phyloP scores from a whole-genome alignment of 2,888 invertebrate genomes.

The Drosophila emarginata region DNA sequence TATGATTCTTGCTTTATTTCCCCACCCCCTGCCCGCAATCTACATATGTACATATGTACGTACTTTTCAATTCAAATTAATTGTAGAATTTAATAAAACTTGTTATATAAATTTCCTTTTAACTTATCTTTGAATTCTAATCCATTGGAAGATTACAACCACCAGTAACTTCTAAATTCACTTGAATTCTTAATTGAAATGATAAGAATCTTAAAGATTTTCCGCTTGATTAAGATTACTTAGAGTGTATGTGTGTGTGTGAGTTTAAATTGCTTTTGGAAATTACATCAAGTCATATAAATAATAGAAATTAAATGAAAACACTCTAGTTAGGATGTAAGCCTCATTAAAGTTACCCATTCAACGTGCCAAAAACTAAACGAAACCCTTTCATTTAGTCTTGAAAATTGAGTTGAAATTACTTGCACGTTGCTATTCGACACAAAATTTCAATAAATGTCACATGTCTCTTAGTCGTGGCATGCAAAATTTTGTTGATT shows the following conservation, averaged over 20 bases:
- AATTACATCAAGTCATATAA: conserved; percentile 5
- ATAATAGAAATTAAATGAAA: conserved; percentile 8
- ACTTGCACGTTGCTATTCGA: conserved; percentile 32
- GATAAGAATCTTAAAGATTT: conserved; percentile 1
- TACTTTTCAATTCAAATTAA: too few species aligned
- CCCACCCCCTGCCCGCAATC: too few species aligned
- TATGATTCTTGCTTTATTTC: too few species aligned
- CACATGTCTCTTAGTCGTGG: conserved; percentile 51
- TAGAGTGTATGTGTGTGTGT: background rate
- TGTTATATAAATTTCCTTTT: too few species aligned
- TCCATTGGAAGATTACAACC: background rate
- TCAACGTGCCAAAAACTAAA: conserved; percentile 3
- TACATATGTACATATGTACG: too few species aligned
- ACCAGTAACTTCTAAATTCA: background rate
- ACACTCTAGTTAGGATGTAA: background rate
- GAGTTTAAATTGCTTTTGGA: conserved; percentile 3
- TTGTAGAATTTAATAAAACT: too few species aligned
- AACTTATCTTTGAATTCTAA: background rate
- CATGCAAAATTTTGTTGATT: conserved; percentile 66
- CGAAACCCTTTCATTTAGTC: background rate
- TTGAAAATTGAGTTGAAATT: conserved; percentile 48
- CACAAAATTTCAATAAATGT: conserved; percentile 70
- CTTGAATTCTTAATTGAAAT: conserved; percentile 1
- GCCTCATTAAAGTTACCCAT: conserved; percentile 4
- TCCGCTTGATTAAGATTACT: background rate